These are phyloP conservation scores for Zosterops japonicus DNA, from an alignment of 2,113 vertebrate genomes.

Conservation along the genomic window DNA sequence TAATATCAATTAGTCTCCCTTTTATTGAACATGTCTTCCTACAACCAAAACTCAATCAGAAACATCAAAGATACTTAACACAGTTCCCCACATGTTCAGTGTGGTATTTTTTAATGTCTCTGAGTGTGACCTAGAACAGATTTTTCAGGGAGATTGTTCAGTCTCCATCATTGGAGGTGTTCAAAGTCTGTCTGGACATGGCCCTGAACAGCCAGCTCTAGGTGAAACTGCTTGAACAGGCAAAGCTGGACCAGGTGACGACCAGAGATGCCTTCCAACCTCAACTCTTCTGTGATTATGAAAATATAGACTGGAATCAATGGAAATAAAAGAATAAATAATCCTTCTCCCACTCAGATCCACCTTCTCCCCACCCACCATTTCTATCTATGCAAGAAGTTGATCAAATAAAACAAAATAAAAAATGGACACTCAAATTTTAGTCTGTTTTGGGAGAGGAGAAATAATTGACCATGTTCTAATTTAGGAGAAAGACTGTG, in stretches of 20 bases:
- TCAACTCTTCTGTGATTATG: background rate
- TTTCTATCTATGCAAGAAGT: background rate
- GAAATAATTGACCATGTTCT: background rate
- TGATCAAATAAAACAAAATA: background rate
- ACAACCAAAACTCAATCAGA: background rate
- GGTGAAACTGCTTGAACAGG: background rate
- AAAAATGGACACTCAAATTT: background rate
- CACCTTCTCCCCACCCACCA: fast-evolving
- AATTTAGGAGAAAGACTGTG: background rate
- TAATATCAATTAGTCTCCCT: background rate
- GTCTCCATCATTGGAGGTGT: background rate
- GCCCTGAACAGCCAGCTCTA: background rate
- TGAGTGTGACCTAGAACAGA: background rate
- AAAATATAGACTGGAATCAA: background rate
- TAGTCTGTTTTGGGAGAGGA: background rate
- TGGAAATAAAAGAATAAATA: background rate
- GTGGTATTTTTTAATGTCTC: background rate
- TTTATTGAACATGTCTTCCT: background rate
- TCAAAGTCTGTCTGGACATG: fast-evolving
- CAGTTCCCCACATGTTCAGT: no score
- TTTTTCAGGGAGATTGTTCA: background rate
- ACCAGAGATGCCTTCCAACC: background rate
- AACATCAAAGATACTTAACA: background rate
- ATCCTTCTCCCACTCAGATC: fast-evolving
- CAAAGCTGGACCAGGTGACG: background rate